These are phyloP conservation scores for Cyclargus thomasi DNA, from an alignment of 1,140 invertebrate species.

Conservation along the genomic window DNA sequence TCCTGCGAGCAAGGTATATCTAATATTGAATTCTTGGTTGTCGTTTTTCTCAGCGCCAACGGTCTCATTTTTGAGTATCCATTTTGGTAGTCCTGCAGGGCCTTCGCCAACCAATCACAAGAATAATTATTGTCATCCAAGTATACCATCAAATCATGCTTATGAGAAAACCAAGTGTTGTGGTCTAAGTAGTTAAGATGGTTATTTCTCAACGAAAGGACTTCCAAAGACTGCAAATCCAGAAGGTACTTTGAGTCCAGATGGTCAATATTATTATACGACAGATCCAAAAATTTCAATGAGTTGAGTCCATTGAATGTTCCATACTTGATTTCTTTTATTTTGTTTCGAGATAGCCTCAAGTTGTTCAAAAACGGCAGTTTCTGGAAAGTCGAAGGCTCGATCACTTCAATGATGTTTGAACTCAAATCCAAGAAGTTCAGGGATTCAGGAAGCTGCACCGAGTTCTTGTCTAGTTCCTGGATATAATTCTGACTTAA, in stretches of 20 bases:
- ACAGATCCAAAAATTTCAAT: conserved; percentile 50
- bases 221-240: conserved; percentile 43
- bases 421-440: conserved; percentile 48
- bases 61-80: conserved; percentile 55
- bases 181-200: conserved; percentile 40
- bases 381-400: conserved; percentile 43
- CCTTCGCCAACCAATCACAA: conserved; percentile 51
- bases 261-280: conserved; percentile 45
- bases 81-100: conserved; percentile 47
- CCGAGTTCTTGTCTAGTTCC: conserved; percentile 39
- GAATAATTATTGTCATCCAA: conserved; percentile 52
- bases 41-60: conserved; percentile 26
- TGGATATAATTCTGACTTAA: conserved; percentile 49
- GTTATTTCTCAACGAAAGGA: conserved; percentile 50
- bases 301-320: conserved; percentile 41
- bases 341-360: conserved; percentile 43
- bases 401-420: conserved; percentile 46
- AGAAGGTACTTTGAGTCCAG: conserved; percentile 54
- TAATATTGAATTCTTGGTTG: conserved; percentile 39
- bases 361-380: conserved; percentile 43
- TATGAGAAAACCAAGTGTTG: conserved; percentile 47
- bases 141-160: conserved; percentile 43
- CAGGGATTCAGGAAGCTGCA: conserved; percentile 43
- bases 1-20: conserved; percentile 47
- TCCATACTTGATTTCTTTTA: conserved; percentile 48